These are phyloP conservation scores for Euura saliciscinereae DNA, from an alignment of 1,140 invertebrate species.

Conservation along the genomic window DNA sequence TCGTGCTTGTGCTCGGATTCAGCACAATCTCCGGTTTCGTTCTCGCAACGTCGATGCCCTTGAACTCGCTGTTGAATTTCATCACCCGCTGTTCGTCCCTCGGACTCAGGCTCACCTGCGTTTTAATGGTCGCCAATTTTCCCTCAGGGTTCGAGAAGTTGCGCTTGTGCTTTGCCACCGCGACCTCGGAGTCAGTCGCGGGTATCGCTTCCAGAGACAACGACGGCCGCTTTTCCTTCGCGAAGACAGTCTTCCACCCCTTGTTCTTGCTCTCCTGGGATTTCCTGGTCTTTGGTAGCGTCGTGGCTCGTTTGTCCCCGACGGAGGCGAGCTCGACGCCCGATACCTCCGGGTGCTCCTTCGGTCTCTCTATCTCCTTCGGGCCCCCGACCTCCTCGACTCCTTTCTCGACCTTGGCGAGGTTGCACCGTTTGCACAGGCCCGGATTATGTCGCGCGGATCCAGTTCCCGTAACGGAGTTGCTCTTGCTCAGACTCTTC, in stretches of 20 bases:
- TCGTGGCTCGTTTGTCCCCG: constrained; percentile 51
- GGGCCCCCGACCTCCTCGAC: not conserved
- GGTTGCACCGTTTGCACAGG: constrained; percentile 48
- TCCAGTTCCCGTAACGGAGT: constrained; percentile 33
- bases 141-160: constrained; percentile 53
- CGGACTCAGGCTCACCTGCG: constrained; percentile 1
- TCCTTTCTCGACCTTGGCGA: constrained; percentile 31
- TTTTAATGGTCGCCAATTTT: constrained; percentile 31
- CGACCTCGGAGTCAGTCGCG: constrained; percentile 24
- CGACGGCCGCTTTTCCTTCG: constrained; percentile 54
- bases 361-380: not conserved
- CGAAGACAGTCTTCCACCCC: constrained; percentile 53
- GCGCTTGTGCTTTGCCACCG: constrained; percentile 41
- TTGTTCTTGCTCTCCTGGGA: constrained; percentile 50
- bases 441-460: constrained; percentile 28
- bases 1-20: constrained; percentile 36
- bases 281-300: constrained; percentile 48
- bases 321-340: constrained; percentile 30
- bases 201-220: constrained; percentile 48
- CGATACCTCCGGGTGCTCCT: constrained; percentile 10
- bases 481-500: constrained; percentile 46
- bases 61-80: constrained; percentile 37
- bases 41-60: constrained; percentile 40
- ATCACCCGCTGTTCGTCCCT: constrained; percentile 26
- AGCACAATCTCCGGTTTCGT: constrained; percentile 47